Evolutionary conservation across 2,888 invertebrate genomes (phyloP), one percentile per base, ranked within the genome.

Genomic region (Thereva nobilitata): DNA sequence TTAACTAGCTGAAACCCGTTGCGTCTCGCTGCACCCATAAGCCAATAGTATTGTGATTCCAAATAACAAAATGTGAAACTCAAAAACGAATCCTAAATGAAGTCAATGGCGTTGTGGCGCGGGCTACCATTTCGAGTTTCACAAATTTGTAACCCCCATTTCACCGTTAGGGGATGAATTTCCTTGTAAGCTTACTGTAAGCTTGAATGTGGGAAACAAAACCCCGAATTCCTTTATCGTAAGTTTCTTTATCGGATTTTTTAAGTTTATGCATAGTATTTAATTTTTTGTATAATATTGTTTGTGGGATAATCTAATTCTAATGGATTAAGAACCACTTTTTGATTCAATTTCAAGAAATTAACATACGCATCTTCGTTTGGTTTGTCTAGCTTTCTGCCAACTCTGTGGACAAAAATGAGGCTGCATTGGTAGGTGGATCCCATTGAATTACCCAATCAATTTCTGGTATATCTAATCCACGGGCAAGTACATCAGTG

Each of bases 381-480:
- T 1, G 93, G 91, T 70, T 73, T 91, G 94, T 9, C 99, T 85
- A 0, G 96, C 99, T 9, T 93, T 71, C 99, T 86, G 0, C 99
- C 99, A 75, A 94, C 90, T 66, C 99, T 88, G 82, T 99, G 99
- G 0, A 99, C 95, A 80, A 98, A n/a, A n/a, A 95, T 66, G 92
- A 87, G 44, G 92, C 88, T 0, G 97, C 94, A 74, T 84, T 87
- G 1, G 89, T 86, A 0, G 99, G 99, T 0, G 97, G 95, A 84
- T 99, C 99, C 87, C 92, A 98, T 76, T 99, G 99, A 9, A 99
- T 83, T 3, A 99, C 99, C 98, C 98, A 99, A 77, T 97, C 90
- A 6, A 99, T 93, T 78, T 93, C 92, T 0, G 96, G 93, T 74
- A 99, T 93, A 81, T 99, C 99, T 41, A 99, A 87, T 9, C 99